phyloP scores from a whole-genome alignment of 2,113 vertebrate species.

The Petromus typicus region DNA sequence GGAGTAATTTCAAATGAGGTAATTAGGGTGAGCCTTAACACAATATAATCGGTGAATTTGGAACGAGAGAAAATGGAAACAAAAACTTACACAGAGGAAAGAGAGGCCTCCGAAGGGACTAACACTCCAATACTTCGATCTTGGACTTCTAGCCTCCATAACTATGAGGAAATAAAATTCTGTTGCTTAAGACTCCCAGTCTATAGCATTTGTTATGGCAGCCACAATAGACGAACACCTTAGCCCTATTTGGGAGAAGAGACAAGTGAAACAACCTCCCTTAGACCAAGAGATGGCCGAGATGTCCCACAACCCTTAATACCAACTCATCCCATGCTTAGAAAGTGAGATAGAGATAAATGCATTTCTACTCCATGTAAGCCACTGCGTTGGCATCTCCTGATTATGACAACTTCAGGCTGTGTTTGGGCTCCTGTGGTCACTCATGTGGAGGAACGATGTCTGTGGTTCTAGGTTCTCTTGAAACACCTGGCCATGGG shows the following conservation, averaged over 20 bases:
- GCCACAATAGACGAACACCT: not conserved
- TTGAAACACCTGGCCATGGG: not conserved
- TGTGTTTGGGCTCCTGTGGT: not conserved
- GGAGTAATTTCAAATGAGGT: not conserved
- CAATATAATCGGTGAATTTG: not conserved
- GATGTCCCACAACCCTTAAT: not conserved
- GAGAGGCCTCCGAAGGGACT: not conserved
- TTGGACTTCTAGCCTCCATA: not conserved
- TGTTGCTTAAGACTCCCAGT: not conserved
- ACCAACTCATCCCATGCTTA: not conserved
- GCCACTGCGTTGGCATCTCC: not conserved
- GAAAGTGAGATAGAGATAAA: not conserved
- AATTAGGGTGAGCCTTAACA: not conserved
- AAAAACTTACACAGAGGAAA: not conserved
- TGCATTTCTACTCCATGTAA: not conserved
- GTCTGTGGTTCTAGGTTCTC: not conserved
- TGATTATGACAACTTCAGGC: not conserved
- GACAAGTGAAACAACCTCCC: not conserved
- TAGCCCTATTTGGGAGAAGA: not conserved
- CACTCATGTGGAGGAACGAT: not conserved
- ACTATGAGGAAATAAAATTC: not conserved
- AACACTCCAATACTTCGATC: fast-evolving
- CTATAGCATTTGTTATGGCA: not conserved
- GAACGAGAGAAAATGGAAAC: not conserved
- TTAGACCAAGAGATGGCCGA: not conserved